phyloP scores from a whole-genome alignment of 2,797 vertebrate genomes.

The Labroides dimidiatus region DNA sequence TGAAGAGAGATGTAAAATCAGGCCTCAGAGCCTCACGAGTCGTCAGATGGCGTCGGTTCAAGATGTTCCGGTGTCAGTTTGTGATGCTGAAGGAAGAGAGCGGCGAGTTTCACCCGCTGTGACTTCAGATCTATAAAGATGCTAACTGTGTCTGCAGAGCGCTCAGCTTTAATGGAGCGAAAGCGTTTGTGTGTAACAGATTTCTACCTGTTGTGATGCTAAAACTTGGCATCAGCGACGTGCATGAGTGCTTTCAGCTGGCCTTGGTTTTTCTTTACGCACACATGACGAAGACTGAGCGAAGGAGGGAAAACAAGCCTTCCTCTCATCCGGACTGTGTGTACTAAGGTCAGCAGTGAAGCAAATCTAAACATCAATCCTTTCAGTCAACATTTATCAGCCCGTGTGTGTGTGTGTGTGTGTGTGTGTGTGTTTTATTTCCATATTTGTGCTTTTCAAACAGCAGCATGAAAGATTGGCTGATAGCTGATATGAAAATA shows the following conservation, averaged over 20 bases:
- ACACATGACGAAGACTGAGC: not conserved
- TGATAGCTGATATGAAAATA: conserved; percentile 4
- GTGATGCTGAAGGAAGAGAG: conserved; percentile 16
- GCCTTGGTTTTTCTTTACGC: not conserved
- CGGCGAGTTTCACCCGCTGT: conserved; percentile 1
- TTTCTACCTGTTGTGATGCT: conserved; percentile 16
- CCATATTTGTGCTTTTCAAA: conserved; percentile 13
- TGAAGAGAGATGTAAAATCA: conserved; percentile 11
- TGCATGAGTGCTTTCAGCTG: not conserved
- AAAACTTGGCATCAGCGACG: not conserved
- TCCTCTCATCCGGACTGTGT: conserved; percentile 1
- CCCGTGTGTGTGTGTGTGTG: not conserved
- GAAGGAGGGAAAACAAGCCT: conserved; percentile 24
- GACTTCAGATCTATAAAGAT: conserved; percentile 28
- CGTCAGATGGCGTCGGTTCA: conserved; percentile 28
- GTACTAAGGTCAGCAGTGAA: conserved; percentile 22
- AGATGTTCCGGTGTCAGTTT: not conserved
- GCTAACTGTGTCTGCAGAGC: conserved; percentile 3
- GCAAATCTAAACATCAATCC: conserved; percentile 24
- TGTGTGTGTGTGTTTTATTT: conserved; percentile 22
- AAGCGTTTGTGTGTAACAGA: conserved; percentile 16
- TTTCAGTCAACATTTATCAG: conserved; percentile 35
- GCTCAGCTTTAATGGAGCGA: conserved; percentile 9
- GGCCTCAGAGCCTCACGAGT: conserved; percentile 8
- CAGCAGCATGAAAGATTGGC: not conserved